Base-by-base conservation (phyloP, 2,797 vertebrate species). In the Chromis chromis region DNA sequence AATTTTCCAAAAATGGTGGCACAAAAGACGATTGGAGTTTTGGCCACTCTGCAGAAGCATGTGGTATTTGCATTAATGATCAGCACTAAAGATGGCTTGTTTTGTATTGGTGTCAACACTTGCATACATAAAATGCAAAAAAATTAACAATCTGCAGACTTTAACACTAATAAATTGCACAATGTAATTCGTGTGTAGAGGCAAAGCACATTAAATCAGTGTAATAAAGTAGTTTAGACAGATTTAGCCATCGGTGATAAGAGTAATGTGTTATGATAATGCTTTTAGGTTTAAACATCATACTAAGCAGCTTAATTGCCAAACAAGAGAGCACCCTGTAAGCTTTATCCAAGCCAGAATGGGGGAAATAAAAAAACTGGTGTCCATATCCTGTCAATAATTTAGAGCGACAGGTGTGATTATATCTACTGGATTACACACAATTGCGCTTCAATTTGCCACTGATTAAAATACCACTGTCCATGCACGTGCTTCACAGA, bases 241-340 rank as follows among this genome's bases (percentile, higher is more conserved):
- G 56, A 58, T 65, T 75, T 59, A 6, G 48, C 24, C 21, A 6
- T 31, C 1, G 36, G 42, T 39, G 31, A 59, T 27, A 33, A 11
- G 33, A 79, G 25, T 64, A 62, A 55, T 60, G 17, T 31, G 14
- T 40, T 16, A 13, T 11, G 8, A 10, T 66, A 42, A 66, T 68
- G 56, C 25, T 22, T 78, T 50, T 54, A 46, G 44, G 36, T 53
- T 70, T 56, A 64, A 67, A 53, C 12, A 27, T 46, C 1, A 21
- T 25, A 9, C 6, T 54, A 50, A 65, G 64, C 56, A 50, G 31
- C n/a, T 62, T 65, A 61, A 44, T 42, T 22, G 10, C 39, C 49
- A 1, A 2, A 44, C 7, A 4, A 50, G 39, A 48, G 59, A 7
- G 16, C 22, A 4, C 0, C 1, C 2, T 13, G 6, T 22, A 11